phyloP scores from a whole-genome alignment of 2,113 vertebrate species.

The Catharus fuscescens region DNA sequence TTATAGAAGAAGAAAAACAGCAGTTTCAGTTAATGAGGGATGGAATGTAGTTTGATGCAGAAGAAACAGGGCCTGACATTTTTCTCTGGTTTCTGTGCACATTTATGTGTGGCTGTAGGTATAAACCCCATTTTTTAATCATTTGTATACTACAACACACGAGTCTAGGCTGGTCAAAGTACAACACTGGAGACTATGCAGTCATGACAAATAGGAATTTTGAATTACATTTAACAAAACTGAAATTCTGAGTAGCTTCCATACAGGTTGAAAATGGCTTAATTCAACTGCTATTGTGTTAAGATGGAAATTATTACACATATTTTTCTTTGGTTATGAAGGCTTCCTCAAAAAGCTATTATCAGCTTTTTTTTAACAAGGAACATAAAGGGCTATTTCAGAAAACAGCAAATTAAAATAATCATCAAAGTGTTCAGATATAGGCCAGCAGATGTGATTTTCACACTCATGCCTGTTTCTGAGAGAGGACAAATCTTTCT shows the following conservation, averaged over 20 bases:
- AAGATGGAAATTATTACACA: background rate
- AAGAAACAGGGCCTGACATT: background rate
- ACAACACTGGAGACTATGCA: background rate
- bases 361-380: background rate
- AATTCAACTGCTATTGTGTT: background rate
- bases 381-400: background rate
- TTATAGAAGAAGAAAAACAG: background rate
- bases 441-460: background rate
- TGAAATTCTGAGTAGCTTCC: background rate
- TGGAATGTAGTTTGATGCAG: background rate
- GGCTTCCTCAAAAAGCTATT: background rate
- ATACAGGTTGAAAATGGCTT: background rate
- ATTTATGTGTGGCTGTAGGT: background rate
- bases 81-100: background rate
- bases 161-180: background rate
- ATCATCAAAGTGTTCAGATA: background rate
- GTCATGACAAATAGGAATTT: background rate
- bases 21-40: background rate
- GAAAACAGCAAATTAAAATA: background rate
- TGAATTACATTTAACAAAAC: background rate
- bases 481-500: background rate
- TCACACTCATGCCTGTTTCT: background rate
- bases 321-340: background rate
- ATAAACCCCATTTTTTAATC: background rate
- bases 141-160: background rate